Conservation (phyloP, 2,113 vertebrate genomes). For the Pholis gunnellus region DNA sequence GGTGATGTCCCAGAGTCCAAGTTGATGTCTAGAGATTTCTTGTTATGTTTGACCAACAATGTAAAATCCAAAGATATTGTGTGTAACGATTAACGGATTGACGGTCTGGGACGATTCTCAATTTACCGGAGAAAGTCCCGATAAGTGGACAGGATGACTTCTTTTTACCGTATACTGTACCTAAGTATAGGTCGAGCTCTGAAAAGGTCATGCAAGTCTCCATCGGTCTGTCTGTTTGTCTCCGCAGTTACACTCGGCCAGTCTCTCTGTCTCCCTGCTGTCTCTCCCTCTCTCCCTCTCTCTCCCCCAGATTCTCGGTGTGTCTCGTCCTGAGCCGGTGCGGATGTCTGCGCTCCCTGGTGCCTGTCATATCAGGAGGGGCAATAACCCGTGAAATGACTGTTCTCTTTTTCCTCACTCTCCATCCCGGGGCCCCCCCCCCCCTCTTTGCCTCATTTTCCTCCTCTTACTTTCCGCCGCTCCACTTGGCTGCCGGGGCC, state of each 20-base stretch:
- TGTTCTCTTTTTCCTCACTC: constrained; percentile 62
- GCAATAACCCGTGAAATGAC: constrained; percentile 83
- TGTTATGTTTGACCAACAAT: too few species aligned
- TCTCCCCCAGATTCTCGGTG: constrained; percentile 21
- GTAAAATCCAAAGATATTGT: too few species aligned
- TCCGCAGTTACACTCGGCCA: constrained; percentile 20
- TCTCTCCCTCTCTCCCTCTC: constrained; percentile 38
- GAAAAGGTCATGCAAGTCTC: constrained; percentile 24
- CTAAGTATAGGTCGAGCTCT: not conserved
- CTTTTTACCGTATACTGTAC: not conserved
- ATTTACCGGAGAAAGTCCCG: constrained; percentile 5
- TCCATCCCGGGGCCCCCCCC: constrained; percentile 36
- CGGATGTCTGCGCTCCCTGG: constrained; percentile 70
- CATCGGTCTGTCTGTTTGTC: constrained; percentile 20
- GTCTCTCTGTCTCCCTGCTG: constrained; percentile 36
- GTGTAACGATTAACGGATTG: not conserved
- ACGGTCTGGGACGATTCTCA: constrained; percentile 2
- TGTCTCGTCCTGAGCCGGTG: constrained; percentile 34
- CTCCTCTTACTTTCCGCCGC: constrained; percentile 52
- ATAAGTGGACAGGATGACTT: not conserved
- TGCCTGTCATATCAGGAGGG: constrained; percentile 77
- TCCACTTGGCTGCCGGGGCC: constrained; percentile 59
- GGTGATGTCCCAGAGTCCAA: too few species aligned
- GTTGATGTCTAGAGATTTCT: too few species aligned
- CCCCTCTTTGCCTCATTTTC: constrained; percentile 39